These are phyloP conservation scores for Drosophila ananassae DNA, from an alignment of 1,140 invertebrate genomes.

Conservation along the genomic window DNA sequence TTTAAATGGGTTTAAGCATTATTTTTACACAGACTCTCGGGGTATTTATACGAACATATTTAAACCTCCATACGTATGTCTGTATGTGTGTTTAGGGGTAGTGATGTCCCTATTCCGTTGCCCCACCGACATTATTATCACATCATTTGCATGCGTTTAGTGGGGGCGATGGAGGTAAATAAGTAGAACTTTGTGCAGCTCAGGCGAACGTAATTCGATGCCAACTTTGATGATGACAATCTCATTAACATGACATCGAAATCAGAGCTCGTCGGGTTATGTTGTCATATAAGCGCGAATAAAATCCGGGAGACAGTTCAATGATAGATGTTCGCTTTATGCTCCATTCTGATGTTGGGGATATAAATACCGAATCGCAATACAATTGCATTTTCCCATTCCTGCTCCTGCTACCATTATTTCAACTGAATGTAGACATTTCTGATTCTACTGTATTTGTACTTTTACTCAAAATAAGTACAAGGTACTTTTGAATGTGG, in stretches of 20 bases:
- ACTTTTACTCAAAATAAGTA: too few species aligned
- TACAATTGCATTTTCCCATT: constrained; percentile 20
- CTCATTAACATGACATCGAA: constrained; percentile 72
- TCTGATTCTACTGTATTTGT: too few species aligned
- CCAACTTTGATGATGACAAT: constrained; percentile 73
- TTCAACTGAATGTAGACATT: not conserved
- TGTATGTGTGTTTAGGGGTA: constrained; percentile 8
- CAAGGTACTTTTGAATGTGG: too few species aligned
- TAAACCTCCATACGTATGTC: not conserved
- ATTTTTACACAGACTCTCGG: constrained; percentile 38
- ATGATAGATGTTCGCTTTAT: constrained; percentile 51
- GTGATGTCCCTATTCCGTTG: not conserved
- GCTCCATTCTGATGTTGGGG: constrained; percentile 16
- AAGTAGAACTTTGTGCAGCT: constrained; percentile 57
- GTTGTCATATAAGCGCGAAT: constrained; percentile 26
- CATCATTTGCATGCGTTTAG: constrained; percentile 70
- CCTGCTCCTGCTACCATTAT: constrained; percentile 4
- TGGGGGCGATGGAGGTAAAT: constrained; percentile 29
- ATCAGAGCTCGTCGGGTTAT: constrained; percentile 41
- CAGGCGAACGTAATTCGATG: constrained; percentile 66
- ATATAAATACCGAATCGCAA: constrained; percentile 29
- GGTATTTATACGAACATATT: not conserved
- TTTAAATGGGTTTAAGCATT: constrained; percentile 59
- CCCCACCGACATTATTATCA: constrained; percentile 51
- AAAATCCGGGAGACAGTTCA: constrained; percentile 41